Percentiles rank a stretch among this genome's conserved stretches.
Evolutionary conservation across 2,797 vertebrate genomes (phyloP).

Genomic region (Acestrorhynchus altus): DNA sequence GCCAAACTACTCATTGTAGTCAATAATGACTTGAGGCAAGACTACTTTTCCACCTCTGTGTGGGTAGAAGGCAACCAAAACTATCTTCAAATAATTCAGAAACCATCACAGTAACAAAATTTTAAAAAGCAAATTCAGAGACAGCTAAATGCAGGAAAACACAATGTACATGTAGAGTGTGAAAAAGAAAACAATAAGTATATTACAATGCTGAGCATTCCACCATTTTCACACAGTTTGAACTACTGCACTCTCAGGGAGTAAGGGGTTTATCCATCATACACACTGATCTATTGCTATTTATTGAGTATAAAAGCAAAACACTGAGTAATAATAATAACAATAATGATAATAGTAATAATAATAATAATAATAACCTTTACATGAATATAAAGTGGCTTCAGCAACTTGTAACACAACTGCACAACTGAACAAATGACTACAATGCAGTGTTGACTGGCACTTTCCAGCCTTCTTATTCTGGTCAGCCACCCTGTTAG

Average conservation of each 20-base stretch:
- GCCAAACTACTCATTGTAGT: constrained; percentile 29
- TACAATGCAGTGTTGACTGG: constrained; percentile 53
- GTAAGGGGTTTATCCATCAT: constrained; percentile 13
- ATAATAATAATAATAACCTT: constrained; percentile 37
- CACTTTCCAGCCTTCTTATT: constrained; percentile 61
- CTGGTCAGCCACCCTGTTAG: constrained; percentile 77
- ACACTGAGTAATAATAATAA: constrained; percentile 31
- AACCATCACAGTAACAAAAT: background rate
- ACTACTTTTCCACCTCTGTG: background rate
- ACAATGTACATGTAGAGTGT: background rate
- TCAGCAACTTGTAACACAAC: constrained; percentile 64
- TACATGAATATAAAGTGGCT: constrained; percentile 45
- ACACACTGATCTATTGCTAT: constrained; percentile 53
- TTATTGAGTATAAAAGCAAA: constrained; percentile 31
- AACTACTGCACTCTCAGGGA: constrained; percentile 4
- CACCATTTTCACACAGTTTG: background rate
- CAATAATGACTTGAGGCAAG: background rate
- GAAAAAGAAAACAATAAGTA: constrained; percentile 5
- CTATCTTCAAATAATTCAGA: background rate
- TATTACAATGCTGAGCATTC: constrained; percentile 3
- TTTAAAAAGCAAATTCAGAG: background rate
- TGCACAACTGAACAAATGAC: constrained; percentile 64
- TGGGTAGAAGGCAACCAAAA: constrained; percentile 16
- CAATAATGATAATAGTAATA: constrained; percentile 25
- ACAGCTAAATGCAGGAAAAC: constrained; percentile 27